Percentiles rank a stretch among this genome's conserved stretches.
Evolutionary conservation across 2,797 vertebrate species (phyloP).

Genomic region (Arctocebus calabarensis): DNA sequence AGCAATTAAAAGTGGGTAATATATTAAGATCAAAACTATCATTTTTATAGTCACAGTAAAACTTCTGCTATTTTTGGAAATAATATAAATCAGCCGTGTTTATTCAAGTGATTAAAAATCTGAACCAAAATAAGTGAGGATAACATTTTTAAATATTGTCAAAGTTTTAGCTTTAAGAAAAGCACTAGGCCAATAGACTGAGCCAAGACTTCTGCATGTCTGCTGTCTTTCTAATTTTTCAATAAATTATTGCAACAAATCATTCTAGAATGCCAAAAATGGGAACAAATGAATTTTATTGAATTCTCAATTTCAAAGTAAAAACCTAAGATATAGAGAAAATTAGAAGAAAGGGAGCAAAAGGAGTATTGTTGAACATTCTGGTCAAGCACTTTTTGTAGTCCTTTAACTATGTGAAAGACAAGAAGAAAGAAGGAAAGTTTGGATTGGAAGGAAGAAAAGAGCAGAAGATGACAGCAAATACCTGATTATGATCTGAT

Average conservation of each 20-base stretch:
- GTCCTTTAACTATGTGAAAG: neutral
- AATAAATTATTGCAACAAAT: neutral
- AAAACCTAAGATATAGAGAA: neutral
- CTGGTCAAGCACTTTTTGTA: neutral
- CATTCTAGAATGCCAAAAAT: neutral
- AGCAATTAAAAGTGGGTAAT: neutral
- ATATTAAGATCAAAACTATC: neutral
- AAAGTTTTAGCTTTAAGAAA: slow-evolving; percentile 29
- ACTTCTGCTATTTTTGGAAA: neutral
- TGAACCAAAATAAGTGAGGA: neutral
- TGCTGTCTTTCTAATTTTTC: neutral
- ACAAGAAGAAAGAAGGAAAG: neutral
- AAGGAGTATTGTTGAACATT: neutral
- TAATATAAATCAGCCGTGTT: slow-evolving; percentile 7
- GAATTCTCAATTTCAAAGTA: slow-evolving; percentile 27
- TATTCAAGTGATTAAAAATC: neutral
- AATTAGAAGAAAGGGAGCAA: neutral
- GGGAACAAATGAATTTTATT: neutral
- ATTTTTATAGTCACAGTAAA: neutral
- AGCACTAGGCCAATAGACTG: neutral
- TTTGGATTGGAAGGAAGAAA: neutral
- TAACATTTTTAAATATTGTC: neutral
- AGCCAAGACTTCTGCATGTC: neutral
- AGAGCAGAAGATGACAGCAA: neutral
- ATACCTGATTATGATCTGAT: neutral